Evolutionary conservation across 2,888 invertebrate species (phyloP).

Genomic region (Stegana nigrithorax): DNA sequence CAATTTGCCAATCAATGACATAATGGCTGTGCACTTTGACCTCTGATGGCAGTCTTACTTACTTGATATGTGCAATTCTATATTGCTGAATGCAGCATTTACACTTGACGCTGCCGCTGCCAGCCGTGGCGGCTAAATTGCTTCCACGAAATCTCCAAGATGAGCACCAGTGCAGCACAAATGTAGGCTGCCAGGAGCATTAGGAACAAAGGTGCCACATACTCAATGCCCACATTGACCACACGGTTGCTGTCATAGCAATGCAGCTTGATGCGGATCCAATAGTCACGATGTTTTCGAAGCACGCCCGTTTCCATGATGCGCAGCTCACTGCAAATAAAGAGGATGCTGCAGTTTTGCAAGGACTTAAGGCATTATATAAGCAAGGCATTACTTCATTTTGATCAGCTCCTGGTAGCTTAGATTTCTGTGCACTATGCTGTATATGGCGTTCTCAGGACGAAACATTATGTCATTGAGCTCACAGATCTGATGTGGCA

Average conservation of each 20-base stretch:
- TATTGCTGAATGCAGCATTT: neutral
- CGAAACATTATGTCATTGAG: conserved; percentile 62
- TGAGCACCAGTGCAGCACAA: conserved; percentile 45
- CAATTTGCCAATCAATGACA: conserved; percentile 2
- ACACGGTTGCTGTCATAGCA: conserved; percentile 54
- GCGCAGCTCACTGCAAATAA: conserved; percentile 46
- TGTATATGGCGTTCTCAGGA: conserved; percentile 41
- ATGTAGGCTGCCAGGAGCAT: conserved; percentile 48
- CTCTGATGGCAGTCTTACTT: too few relatives aligned
- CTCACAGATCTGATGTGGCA: conserved; percentile 64
- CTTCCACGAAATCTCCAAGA: conserved; percentile 50
- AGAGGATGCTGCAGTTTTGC: neutral
- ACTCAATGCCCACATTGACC: conserved; percentile 60
- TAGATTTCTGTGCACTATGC: conserved; percentile 48
- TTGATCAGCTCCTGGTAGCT: conserved; percentile 56
- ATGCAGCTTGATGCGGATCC: conserved; percentile 52
- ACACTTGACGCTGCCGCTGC: neutral
- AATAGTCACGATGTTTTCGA: conserved; percentile 48
- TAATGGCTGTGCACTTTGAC: neutral
- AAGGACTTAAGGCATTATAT: neutral
- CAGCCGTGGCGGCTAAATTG: neutral
- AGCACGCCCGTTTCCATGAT: conserved; percentile 60
- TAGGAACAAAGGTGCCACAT: conserved; percentile 61
- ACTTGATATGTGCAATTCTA: too few relatives aligned
- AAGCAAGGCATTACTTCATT: conserved; percentile 34